Evolutionary conservation across 2,797 vertebrate species (phyloP).

Genomic region (Hirundo rustica): DNA sequence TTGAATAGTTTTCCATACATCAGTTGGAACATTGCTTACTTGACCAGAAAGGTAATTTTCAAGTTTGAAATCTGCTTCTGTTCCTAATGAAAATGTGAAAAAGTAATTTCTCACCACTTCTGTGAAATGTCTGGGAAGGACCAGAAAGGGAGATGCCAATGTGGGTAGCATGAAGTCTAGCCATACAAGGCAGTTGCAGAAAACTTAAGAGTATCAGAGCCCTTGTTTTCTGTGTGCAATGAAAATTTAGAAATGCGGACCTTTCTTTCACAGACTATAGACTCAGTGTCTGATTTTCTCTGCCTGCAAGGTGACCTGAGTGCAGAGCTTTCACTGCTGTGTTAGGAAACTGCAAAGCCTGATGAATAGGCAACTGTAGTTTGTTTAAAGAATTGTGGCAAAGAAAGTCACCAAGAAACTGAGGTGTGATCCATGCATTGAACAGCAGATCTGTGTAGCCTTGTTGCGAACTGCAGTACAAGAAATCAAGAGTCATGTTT

Average conservation of each 20-base stretch:
- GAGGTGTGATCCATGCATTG: neutral
- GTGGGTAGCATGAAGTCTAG: neutral
- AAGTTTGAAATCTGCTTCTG: neutral
- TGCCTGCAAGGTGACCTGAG: neutral
- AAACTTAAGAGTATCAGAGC: neutral
- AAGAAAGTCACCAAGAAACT: neutral
- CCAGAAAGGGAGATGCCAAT: neutral
- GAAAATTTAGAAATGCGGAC: neutral
- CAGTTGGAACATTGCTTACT: neutral
- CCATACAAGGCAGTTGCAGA: neutral
- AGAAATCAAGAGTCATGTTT: neutral
- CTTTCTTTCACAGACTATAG: neutral
- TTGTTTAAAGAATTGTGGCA: neutral
- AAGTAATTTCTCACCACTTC: neutral
- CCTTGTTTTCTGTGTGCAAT: neutral
- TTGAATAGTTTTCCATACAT: neutral
- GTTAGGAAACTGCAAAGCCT: neutral
- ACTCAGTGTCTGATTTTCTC: neutral
- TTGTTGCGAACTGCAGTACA: neutral
- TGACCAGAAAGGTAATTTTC: neutral
- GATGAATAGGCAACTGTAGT: neutral
- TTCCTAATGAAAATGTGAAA: neutral
- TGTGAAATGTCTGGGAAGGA: neutral
- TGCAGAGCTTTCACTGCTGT: neutral
- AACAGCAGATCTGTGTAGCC: neutral